Percentiles rank a stretch among this genome's conserved stretches.
Conservation (phyloP, 1,140 invertebrate genomes). For the Ylistrum balloti region DNA sequence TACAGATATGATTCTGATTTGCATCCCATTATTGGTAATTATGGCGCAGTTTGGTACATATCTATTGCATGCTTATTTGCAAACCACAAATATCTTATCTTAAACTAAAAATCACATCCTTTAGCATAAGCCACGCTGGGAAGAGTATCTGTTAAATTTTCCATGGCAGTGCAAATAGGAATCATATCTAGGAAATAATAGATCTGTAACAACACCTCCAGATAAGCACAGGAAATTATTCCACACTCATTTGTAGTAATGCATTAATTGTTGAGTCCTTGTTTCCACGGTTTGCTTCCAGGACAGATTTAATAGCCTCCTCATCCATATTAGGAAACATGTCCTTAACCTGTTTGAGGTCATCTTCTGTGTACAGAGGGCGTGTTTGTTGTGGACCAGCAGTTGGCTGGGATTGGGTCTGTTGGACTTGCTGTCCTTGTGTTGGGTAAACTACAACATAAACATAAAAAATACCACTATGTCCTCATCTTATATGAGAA, state of each 20-base stretch:
- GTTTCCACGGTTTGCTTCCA: conserved; percentile 94
- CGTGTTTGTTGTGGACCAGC: conserved; percentile 57
- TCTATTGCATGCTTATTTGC: too few species aligned
- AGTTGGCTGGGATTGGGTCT: conserved; percentile 12
- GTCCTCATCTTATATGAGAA: too few species aligned
- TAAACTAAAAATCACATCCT: too few species aligned
- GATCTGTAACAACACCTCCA: too few species aligned
- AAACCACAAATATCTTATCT: too few species aligned
- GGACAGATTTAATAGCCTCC: conserved; percentile 94
- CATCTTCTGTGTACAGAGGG: conserved; percentile 87
- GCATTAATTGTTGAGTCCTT: conserved; percentile 96
- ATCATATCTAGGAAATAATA: background rate
- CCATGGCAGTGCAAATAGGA: background rate
- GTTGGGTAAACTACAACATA: conserved; percentile 60
- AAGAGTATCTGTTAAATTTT: background rate
- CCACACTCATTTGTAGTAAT: conserved; percentile 87
- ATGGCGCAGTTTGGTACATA: too few species aligned
- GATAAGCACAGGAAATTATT: conserved; percentile 56
- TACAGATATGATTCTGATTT: too few species aligned
- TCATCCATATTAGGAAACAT: conserved; percentile 98
- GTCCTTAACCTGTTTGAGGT: conserved; percentile 93
- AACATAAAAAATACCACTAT: too few species aligned
- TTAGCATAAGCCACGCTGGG: background rate
- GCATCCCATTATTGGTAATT: too few species aligned
- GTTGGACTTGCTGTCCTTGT: conserved; percentile 50